Evolutionary conservation across 2,113 vertebrate genomes (phyloP), one percentile per base, ranked within the genome.

Genomic region (Python bivittatus): DNA sequence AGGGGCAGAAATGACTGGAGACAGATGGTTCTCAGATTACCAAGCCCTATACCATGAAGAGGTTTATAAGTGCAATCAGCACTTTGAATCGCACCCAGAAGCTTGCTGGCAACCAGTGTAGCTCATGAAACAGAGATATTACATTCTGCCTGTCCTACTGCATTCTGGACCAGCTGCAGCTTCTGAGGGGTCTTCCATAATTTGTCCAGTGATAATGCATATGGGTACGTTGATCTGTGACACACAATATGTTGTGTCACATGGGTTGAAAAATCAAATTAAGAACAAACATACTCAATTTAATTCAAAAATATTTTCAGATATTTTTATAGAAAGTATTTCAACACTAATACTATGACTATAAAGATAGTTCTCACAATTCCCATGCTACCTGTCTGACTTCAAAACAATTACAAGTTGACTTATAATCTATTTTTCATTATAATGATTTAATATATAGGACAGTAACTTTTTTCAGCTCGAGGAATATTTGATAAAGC

Each of bases 381-480:
- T 94, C 92, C 91, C 95, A 95, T 89, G 86, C 87, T 54, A 84
- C 6, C 89, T 93, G 95, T 68, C 92, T 90, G 48, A 6, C 48
- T 48, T 44, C 7, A 79, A 79, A 79, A 38, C 33, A 91, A 88
- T 79, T 91, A 72, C 0, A 44, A 89, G 54, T 54, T 60, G 72
- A 20, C 29, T 64, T 94, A 91, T 3, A 56, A 56, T 25, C 53
- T 27, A 79, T 58, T 60, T n/a, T 42, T 27, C 2, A 38, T 72
- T 42, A 64, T 3, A 38, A 86, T 33, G 33, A 48, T 86, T 53
- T 86, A 12, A 60, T 79, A 79, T 17, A 57, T 79, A 79, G 6
- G 2, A 79, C 33, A 79, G 17, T 79, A 79, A 22, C 68, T 38
- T 38, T 38, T 20, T 79, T 42, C 72, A 22, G 72, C 17, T 79